These are phyloP conservation scores for Periophthalmodon schlosseri DNA, from an alignment of 2,113 vertebrate species.

Conservation along the genomic window DNA sequence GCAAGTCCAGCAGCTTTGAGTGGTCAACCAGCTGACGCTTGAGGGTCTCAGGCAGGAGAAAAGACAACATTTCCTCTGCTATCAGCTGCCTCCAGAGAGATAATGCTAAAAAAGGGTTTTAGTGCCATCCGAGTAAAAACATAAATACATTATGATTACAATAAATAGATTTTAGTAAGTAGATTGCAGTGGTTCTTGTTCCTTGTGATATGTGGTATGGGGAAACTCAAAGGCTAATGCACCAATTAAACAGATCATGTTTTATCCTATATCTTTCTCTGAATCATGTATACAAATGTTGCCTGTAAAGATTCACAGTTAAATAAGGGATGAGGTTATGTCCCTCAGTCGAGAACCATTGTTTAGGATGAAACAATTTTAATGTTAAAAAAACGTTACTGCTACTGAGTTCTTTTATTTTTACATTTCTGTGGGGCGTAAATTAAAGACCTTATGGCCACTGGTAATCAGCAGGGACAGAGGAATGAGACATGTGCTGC, in stretches of 20 bases:
- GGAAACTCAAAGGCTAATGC: too few relatives aligned
- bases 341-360: background rate
- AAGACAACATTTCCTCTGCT: background rate
- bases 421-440: background rate
- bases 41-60: background rate
- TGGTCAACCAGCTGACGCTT: background rate
- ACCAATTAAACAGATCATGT: too few relatives aligned
- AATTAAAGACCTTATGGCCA: constrained; percentile 3
- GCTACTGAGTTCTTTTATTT: background rate
- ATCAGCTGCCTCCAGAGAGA: background rate
- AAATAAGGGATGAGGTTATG: background rate
- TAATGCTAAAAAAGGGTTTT: background rate
- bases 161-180: background rate
- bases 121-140: background rate
- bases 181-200: too few relatives aligned
- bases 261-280: background rate
- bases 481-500: constrained; percentile 17
- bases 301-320: background rate
- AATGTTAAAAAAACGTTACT: background rate
- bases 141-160: background rate
- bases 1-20: background rate
- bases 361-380: background rate
- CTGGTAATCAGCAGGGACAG: constrained; percentile 12
- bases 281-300: background rate
- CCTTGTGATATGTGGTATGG: too few relatives aligned